Percentiles rank a stretch among this genome's conserved stretches.
phyloP scores from a whole-genome alignment of 2,113 vertebrate genomes.

The Festucalex cinctus region DNA sequence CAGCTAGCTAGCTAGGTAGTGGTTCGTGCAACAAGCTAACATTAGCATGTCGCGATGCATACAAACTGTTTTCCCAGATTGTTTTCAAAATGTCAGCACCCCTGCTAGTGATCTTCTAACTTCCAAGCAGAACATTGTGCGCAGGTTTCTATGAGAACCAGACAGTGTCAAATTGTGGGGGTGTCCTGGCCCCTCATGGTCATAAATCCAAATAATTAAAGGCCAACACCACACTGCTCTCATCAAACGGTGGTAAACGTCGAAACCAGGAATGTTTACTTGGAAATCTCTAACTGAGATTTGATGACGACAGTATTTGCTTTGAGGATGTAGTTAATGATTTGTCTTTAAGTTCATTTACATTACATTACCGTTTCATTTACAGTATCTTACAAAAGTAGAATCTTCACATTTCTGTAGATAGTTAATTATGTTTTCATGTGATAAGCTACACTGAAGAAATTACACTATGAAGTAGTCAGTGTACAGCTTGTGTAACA shows the following conservation, averaged over 20 bases:
- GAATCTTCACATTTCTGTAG: too few relatives aligned
- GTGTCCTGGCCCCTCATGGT: slow-evolving; percentile 18
- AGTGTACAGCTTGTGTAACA: too few relatives aligned
- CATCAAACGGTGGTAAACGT: slow-evolving; percentile 11
- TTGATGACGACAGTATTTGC: background rate
- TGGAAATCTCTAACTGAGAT: background rate
- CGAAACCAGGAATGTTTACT: slow-evolving; percentile 2
- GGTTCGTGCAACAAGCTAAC: background rate
- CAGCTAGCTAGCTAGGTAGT: too few relatives aligned
- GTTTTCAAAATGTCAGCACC: background rate
- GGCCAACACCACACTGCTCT: slow-evolving; percentile 28
- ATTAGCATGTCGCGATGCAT: background rate
- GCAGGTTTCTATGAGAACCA: slow-evolving; percentile 45
- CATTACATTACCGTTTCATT: background rate
- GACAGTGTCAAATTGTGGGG: slow-evolving; percentile 10
- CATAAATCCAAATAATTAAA: slow-evolving; percentile 65
- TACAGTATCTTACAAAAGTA: too few relatives aligned
- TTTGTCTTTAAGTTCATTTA: background rate
- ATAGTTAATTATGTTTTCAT: too few relatives aligned
- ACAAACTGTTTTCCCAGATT: background rate
- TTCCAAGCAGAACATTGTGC: slow-evolving; percentile 14
- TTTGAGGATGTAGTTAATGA: background rate
- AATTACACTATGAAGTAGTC: too few relatives aligned
- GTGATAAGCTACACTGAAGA: too few relatives aligned
- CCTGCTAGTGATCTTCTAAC: slow-evolving; percentile 21